Evolutionary conservation across 1,140 invertebrate species (phyloP), one percentile per base, ranked within the genome.

Genomic region (Cotesia chilonis): DNA sequence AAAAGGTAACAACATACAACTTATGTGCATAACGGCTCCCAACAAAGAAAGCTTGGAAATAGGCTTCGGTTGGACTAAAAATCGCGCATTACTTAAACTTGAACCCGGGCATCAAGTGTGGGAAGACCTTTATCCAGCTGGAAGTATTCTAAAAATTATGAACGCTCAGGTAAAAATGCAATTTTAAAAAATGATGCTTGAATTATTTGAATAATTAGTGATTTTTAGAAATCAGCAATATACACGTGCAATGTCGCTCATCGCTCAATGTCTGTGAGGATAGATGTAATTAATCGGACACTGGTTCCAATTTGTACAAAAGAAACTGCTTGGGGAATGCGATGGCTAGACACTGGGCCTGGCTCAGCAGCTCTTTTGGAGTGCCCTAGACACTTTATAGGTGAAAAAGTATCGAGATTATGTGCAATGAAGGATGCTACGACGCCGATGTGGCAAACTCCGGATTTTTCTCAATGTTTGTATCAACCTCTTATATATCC

Each of bases 41-140:
- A 86, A 85, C 52, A 83, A 86, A 81, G 82, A 76, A 17, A 82
- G 81, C 57, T 80, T 82, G 1, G 84, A 77, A 3, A 86, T 93
- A n/a, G 93, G 93, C 2, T 94, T 94, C 76, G 93, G 92, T 76
- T 94, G 93, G 93, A 92, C 92, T 0, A 90, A 92, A 72, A 94
- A 94, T 76, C 90, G 90, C 17, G 90, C 89, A 4, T 85, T 95
- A 1, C 88, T 95, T 4, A 91, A 91, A 37, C 88, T 94, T 28
- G 89, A 89, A 28, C 91, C 92, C 0, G 91, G 90, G 2, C 88
- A 87, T 1, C 92, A 93, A 76, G 92, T 93, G 67, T 94, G 93
- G 91, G 94, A 94, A 78, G 92, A 94, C 79, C 85, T 95, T 2
- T 93, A 92, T 82, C 92, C 92, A 4, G 89, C 91, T 47, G 94